These are phyloP conservation scores for Anoplolepis gracilipes DNA, from an alignment of 1,140 invertebrate species.

Conservation along the genomic window DNA sequence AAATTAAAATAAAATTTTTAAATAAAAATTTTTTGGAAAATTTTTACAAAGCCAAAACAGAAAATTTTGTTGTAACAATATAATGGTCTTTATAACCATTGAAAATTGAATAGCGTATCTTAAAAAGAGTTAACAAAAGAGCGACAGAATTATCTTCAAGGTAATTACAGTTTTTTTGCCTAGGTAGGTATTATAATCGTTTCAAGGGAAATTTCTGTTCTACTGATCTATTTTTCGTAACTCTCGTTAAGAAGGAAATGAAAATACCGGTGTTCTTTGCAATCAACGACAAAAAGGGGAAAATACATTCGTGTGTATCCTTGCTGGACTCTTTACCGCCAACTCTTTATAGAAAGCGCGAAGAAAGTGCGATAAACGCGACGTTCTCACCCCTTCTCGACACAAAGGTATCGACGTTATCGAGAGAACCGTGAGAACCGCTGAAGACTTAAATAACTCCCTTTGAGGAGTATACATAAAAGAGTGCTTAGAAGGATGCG, in stretches of 20 bases:
- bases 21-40: not conserved
- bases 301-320: not conserved
- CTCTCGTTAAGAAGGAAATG: slow-evolving; percentile 1
- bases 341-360: slow-evolving; percentile 56
- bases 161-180: slow-evolving; percentile 16
- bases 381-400: not conserved
- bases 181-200: slow-evolving; percentile 22
- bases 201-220: slow-evolving; percentile 34
- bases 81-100: not conserved
- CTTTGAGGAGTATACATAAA: slow-evolving; percentile 37
- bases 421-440: slow-evolving; percentile 30
- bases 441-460: slow-evolving; percentile 60
- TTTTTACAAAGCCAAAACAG: not conserved
- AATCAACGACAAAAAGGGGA: slow-evolving; percentile 8
- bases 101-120: not conserved
- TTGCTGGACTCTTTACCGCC: slow-evolving; percentile 8
- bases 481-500: slow-evolving; percentile 24
- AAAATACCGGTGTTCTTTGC: not conserved
- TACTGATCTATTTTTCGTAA: slow-evolving; percentile 39
- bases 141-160: slow-evolving; percentile 13
- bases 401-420: slow-evolving; percentile 57
- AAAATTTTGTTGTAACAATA: not conserved
- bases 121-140: slow-evolving; percentile 3
- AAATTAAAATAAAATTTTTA: too few species aligned
- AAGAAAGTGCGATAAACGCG: slow-evolving; percentile 47